These are phyloP conservation scores for Drosophila tropicalis DNA, from an alignment of 1,140 invertebrate genomes.

Conservation along the genomic window DNA sequence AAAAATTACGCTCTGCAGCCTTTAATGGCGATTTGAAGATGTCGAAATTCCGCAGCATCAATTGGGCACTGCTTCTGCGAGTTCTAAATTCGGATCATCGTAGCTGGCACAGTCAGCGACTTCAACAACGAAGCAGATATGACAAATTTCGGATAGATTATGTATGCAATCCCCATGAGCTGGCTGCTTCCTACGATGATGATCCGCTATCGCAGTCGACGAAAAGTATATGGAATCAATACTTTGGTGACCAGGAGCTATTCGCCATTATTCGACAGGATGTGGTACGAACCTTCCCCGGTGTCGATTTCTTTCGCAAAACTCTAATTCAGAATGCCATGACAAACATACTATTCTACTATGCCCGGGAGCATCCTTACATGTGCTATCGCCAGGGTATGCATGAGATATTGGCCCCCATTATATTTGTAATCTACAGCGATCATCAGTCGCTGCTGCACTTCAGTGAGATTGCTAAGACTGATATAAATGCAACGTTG, in stretches of 20 bases:
- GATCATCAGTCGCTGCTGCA: conserved; percentile 88
- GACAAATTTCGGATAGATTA: conserved; percentile 76
- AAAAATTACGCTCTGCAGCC: conserved; percentile 68
- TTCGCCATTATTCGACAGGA: conserved; percentile 90
- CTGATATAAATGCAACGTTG: conserved; percentile 84
- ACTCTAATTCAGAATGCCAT: conserved; percentile 88
- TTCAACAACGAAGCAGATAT: conserved; percentile 72
- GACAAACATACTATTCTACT: conserved; percentile 86
- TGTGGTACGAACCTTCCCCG: conserved; percentile 91
- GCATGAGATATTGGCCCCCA: conserved; percentile 91
- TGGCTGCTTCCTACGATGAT: conserved; percentile 52
- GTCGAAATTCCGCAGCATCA: conserved; percentile 84
- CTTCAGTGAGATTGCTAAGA: conserved; percentile 70
- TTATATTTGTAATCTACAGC: conserved; percentile 89
- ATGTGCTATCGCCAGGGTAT: conserved; percentile 93
- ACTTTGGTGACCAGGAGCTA: conserved; percentile 91
- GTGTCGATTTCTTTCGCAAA: conserved; percentile 90
- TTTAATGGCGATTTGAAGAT: conserved; percentile 83
- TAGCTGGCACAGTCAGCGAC: conserved; percentile 75
- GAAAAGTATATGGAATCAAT: conserved; percentile 91
- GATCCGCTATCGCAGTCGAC: conserved; percentile 77
- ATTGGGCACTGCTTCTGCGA: conserved; percentile 83
- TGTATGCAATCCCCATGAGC: conserved; percentile 76
- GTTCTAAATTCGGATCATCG: conserved; percentile 75
- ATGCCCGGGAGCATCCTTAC: conserved; percentile 88